Evolutionary conservation across 92 coral and sea anemone genomes (phyloP).

Genomic region (Pocillopora meandrina): DNA sequence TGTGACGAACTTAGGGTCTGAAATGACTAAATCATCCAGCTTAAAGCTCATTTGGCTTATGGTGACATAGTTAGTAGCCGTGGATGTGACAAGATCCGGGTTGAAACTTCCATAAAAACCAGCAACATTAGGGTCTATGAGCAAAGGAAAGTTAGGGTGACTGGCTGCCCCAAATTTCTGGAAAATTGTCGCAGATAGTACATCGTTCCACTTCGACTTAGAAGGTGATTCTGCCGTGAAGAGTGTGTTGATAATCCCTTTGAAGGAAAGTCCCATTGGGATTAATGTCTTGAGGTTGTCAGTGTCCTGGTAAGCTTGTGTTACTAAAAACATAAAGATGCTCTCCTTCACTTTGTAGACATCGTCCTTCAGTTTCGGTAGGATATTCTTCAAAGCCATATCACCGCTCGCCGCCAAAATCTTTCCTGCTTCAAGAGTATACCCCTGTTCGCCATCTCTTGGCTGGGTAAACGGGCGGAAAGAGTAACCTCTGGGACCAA

Average conservation of each 20-base stretch:
- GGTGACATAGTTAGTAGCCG: slow-evolving; percentile 48
- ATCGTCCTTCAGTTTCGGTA: slow-evolving; percentile 29
- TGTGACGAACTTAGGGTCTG: slow-evolving; percentile 40
- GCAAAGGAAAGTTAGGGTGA: slow-evolving; percentile 27
- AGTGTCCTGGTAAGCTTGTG: background rate
- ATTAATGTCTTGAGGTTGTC: slow-evolving; percentile 6
- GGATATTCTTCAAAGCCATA: slow-evolving; percentile 23
- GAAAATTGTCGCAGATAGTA: slow-evolving; percentile 26
- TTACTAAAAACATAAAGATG: slow-evolving; percentile 33
- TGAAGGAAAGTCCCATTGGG: slow-evolving; percentile 30
- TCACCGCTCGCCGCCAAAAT: slow-evolving; percentile 38
- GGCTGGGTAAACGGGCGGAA: slow-evolving; percentile 39
- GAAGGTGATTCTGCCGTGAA: slow-evolving; percentile 11
- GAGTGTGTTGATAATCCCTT: slow-evolving; percentile 32
- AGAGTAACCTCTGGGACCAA: slow-evolving; percentile 12
- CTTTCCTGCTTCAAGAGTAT: slow-evolving; percentile 23
- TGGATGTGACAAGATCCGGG: slow-evolving; percentile 51
- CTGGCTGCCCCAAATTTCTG: slow-evolving; percentile 46
- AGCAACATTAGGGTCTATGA: background rate
- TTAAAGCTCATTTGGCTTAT: slow-evolving; percentile 47
- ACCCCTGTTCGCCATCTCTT: slow-evolving; percentile 16
- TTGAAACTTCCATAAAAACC: slow-evolving; percentile 43
- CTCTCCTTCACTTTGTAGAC: slow-evolving; percentile 27
- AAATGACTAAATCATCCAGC: slow-evolving; percentile 39
- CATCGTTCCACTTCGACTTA: slow-evolving; percentile 19